A percentile compares a stretch with the other conserved stretches of the same genome.
phyloP scores from a whole-genome alignment of 1,140 invertebrate species.

The Conus ventricosus region DNA sequence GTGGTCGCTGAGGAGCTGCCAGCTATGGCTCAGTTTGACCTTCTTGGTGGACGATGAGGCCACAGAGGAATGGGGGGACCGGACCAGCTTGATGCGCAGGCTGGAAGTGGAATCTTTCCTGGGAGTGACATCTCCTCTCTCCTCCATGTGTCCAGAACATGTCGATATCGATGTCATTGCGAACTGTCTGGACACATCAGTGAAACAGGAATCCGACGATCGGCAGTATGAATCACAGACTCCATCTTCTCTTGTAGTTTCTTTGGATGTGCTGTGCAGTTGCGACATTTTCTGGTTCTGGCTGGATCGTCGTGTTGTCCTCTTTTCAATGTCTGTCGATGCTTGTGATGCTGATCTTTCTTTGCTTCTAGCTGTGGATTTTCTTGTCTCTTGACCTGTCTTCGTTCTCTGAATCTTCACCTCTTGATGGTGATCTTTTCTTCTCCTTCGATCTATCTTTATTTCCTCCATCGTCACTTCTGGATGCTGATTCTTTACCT shows the following conservation, averaged over 20 bases:
- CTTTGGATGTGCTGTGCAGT: background rate
- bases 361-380: too few species aligned
- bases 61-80: background rate
- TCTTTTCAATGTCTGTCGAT: background rate
- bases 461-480: too few species aligned
- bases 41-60: slow-evolving; percentile 17
- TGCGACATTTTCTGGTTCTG: background rate
- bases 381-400: too few species aligned
- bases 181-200: background rate
- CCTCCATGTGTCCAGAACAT: background rate
- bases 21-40: slow-evolving; percentile 27
- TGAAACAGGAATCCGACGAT: background rate
- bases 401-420: background rate
- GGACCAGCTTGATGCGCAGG: background rate
- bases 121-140: background rate
- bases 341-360: background rate
- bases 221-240: background rate
- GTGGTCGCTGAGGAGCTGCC: slow-evolving; percentile 30
- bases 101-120: background rate
- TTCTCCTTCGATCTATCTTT: background rate
- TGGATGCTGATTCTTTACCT: background rate
- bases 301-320: background rate
- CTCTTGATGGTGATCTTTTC: background rate
- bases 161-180: background rate
- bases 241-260: background rate